Base-by-base conservation (phyloP, 2,888 invertebrate genomes). In the Polydrusus pterygomalis region DNA sequence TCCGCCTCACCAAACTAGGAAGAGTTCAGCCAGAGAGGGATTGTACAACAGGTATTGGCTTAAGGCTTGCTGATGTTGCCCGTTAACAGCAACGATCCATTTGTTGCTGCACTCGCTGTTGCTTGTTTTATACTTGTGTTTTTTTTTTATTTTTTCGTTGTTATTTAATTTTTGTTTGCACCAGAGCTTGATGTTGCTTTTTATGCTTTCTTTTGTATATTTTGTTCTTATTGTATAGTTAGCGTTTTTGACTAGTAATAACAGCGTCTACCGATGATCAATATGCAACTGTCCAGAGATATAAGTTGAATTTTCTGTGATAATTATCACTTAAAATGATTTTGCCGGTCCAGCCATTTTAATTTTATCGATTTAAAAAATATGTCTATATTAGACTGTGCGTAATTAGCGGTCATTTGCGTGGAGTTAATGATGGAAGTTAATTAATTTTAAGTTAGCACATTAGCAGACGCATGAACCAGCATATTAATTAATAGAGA, bases 31-130 rank as follows among this genome's bases (percentile, higher is more conserved):
- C 38, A 58, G 49, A 40, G 75, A 58, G 49, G 75, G 25, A 72
- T 77, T 81, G 72, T 75, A 78, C 78, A 78, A 78, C 78, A 78
- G 78, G 78, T 79, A 80, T 77, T 79, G 75, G 75, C 75, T 78
- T 77, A 76, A 17, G 40, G 17, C 17, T 51, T 70, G 69, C 56
- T 38, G n/a, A 34, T 45, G 56, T 58, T 17, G 56, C 58, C 45
- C 25, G 40, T 20, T 63, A 38, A 34, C 38, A 20, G 51, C 51
- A 51, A 34, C 8, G 70, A 62, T 51, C 18, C 70, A 60, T 62
- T 70, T 70, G 45, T 58, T 60, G 49, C 49, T 47, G 70, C 70
- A 62, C 18, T 17, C 49, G 25, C 47, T 70, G 58, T 70, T 60
- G 70, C 34, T 47, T 60, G 45, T 43, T 30, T 49, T 47, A 25